phyloP scores from a whole-genome alignment of 2,797 vertebrate genomes.

The Propithecus deckenii region DNA sequence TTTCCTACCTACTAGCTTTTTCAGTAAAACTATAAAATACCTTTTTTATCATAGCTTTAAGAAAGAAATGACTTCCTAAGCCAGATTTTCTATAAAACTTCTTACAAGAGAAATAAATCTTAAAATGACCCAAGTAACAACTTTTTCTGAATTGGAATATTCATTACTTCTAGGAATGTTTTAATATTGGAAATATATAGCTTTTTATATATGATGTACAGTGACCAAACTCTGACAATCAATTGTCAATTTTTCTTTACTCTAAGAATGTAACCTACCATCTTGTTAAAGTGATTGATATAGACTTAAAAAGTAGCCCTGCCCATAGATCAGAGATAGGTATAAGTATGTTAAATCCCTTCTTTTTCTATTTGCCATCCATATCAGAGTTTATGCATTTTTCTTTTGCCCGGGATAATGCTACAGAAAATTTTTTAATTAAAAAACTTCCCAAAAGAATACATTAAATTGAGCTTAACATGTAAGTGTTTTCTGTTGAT shows the following conservation, averaged over 20 bases:
- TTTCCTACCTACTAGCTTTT: constrained; percentile 25
- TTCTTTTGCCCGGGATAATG: constrained; percentile 51
- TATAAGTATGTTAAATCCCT: constrained; percentile 26
- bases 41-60: constrained; percentile 35
- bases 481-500: constrained; percentile 52
- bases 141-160: constrained; percentile 16
- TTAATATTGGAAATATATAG: constrained; percentile 48
- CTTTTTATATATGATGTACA: constrained; percentile 41
- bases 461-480: constrained; percentile 45
- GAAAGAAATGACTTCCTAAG: constrained; percentile 28
- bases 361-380: constrained; percentile 61
- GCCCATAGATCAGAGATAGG: constrained; percentile 55
- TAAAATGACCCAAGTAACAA: constrained; percentile 37
- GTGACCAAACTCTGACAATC: constrained; percentile 27
- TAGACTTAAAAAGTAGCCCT: constrained; percentile 61
- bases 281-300: constrained; percentile 67
- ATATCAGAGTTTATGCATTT: constrained; percentile 46
- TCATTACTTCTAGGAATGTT: constrained; percentile 19
- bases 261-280: constrained; percentile 43
- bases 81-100: constrained; percentile 59
- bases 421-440: constrained; percentile 58
- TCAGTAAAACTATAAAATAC: constrained; percentile 9
- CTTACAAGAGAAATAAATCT: constrained; percentile 61
- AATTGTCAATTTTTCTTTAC: constrained; percentile 47
- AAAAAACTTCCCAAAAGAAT: constrained; percentile 30